These are phyloP conservation scores for Cotesia congregata DNA, from an alignment of 2,888 invertebrate species.

Conservation along the genomic window DNA sequence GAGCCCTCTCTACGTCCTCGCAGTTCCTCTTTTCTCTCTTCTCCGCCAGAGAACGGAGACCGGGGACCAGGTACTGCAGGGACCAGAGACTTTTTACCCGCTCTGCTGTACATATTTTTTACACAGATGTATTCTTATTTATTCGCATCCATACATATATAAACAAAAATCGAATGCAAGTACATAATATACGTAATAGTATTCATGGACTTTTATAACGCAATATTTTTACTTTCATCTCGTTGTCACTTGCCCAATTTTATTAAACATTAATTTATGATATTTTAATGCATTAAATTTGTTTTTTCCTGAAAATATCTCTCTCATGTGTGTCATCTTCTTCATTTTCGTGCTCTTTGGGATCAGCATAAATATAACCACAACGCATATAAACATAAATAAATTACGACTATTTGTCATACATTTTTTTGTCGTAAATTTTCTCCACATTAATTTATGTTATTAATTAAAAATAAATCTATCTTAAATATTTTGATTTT, in stretches of 20 bases:
- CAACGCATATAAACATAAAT: too few species aligned
- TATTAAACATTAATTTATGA: background rate
- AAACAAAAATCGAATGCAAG: constrained; percentile 25
- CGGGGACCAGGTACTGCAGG: background rate
- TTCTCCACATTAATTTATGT: too few species aligned
- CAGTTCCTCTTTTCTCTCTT: constrained; percentile 37
- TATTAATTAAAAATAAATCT: too few species aligned
- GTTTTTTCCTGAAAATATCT: constrained; percentile 35
- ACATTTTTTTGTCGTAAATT: too few species aligned
- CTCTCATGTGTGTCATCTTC: constrained; percentile 18
- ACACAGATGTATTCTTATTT: constrained; percentile 50
- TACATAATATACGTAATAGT: constrained; percentile 18
- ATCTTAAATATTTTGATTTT: too few species aligned
- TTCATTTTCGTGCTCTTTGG: background rate
- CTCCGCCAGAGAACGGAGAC: background rate
- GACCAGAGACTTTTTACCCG: background rate
- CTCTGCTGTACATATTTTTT: constrained; percentile 37
- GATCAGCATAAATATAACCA: background rate
- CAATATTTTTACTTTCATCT: background rate
- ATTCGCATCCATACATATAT: constrained; percentile 43
- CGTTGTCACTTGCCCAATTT: background rate
- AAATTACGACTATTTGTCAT: too few species aligned
- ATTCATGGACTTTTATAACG: background rate
- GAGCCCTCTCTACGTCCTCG: constrained; percentile 54
- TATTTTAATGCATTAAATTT: constrained; percentile 36